phyloP scores from a whole-genome alignment of 1,140 invertebrate species.

The Neodiprion fabricii region DNA sequence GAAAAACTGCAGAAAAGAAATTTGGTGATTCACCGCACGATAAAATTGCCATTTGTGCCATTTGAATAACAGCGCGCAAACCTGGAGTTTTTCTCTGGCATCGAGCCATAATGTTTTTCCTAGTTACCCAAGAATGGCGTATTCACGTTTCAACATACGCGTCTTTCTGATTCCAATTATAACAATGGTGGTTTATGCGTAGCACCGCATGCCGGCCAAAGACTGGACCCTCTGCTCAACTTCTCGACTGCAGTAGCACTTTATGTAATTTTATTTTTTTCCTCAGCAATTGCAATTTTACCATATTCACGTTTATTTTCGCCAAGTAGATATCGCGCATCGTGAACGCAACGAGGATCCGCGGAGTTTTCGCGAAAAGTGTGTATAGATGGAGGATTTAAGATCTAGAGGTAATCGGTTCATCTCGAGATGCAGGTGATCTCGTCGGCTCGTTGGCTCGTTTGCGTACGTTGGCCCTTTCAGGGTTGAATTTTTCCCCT shows the following conservation, averaged over 20 bases:
- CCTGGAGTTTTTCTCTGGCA: background rate
- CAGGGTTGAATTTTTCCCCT: background rate
- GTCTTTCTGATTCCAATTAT: background rate
- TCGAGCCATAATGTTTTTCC: conserved; percentile 2
- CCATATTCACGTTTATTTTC: no score
- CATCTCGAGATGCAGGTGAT: background rate
- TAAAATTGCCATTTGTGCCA: conserved; percentile 7
- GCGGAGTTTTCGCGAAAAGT: background rate
- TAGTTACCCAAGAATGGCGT: background rate
- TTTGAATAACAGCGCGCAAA: background rate
- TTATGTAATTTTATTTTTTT: no score
- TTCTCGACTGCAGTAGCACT: no score
- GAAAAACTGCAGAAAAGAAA: background rate
- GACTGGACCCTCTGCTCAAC: no score
- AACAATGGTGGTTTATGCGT: background rate
- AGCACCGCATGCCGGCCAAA: no score
- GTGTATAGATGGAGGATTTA: background rate
- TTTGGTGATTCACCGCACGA: conserved; percentile 5
- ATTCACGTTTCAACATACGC: background rate
- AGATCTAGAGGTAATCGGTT: background rate
- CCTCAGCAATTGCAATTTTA: no score
- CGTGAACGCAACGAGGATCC: background rate
- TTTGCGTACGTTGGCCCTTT: background rate
- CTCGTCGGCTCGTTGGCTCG: background rate
- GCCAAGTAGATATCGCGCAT: no score